phyloP scores from a whole-genome alignment of 2,888 invertebrate species.

The Azorinus chamasolen region DNA sequence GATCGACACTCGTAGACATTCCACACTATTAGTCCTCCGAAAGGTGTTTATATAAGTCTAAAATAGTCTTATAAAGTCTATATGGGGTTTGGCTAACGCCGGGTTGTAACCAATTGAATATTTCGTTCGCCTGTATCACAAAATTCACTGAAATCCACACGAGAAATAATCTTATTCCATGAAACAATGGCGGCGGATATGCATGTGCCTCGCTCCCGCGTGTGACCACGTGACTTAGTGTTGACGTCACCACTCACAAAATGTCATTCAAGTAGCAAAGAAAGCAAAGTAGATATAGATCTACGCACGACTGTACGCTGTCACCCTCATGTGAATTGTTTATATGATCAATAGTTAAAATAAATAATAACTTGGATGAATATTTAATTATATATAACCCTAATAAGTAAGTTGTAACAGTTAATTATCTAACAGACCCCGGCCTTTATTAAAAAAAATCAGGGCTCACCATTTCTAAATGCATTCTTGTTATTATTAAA shows the following conservation, averaged over 20 bases:
- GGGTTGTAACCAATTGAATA: slow-evolving; percentile 16
- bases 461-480: no score
- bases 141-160: slow-evolving; percentile 53
- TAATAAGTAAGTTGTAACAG: no score
- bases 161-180: slow-evolving; percentile 63
- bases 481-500: no score
- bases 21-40: slow-evolving; percentile 71
- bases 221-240: slow-evolving; percentile 78
- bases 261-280: no score
- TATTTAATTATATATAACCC: no score
- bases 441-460: no score
- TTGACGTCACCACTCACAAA: slow-evolving; percentile 69
- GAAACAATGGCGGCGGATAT: slow-evolving; percentile 84
- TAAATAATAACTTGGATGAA: no score
- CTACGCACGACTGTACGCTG: no score
- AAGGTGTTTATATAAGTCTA: slow-evolving; percentile 56
- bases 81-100: slow-evolving; percentile 16
- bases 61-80: slow-evolving; percentile 57
- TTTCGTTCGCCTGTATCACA: slow-evolving; percentile 14
- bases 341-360: no score
- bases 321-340: no score
- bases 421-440: no score
- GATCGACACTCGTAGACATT: slow-evolving; percentile 85
- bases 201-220: slow-evolving; percentile 85
- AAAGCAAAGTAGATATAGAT: no score